Evolutionary conservation across 2,113 vertebrate species (phyloP), one percentile per base, ranked within the genome.

Genomic region (Manacus vitellinus): DNA sequence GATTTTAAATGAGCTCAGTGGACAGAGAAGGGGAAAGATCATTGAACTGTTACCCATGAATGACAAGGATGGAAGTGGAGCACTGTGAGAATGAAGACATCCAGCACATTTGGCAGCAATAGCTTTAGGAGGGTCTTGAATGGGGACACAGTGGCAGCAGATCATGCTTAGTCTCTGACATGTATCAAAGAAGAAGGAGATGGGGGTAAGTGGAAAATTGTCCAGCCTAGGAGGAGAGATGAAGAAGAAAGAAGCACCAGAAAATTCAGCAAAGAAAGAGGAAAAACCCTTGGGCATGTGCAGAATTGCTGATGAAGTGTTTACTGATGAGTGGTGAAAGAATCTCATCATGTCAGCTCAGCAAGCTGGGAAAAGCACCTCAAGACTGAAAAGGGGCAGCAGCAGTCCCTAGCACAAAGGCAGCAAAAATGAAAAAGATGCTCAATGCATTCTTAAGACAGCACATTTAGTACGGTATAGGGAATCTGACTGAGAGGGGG

Each of bases 1-100:
- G 96, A 94, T 95, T 98, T 95, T 97, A 97, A 97, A 97, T 95
- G 94, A 97, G 97, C 88, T 97, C 96, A 92, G 95, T 95, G 96
- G 95, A 94, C 96, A 95, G 95, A 97, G 91, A 95, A 97, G 96
- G 97, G 85, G 92, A 97, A 97, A 98, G 97, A 97, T 97, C 97
- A 87, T 66, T 98, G 97, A 97, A 98, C 97, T 97, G 96, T 96
- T 97, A 96, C 97, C 94, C 93, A 56, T 86, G 94, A 97, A 89
- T 97, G 97, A 97, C 97, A 98, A 96, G 95, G 92, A 92, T 35
- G 87, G 92, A 94, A 96, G 63, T 21, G 43, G 77, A 95, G 80
- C 59, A 49, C 46, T 78, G 61, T 68, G 62, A 92, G 85, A 84
- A 90, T 75, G 95, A 95, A 83, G 94, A 95, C 47, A 35, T 56